Evolutionary conservation across 1,140 invertebrate genomes (phyloP).

Genomic region (Heliconius hewitsoni): DNA sequence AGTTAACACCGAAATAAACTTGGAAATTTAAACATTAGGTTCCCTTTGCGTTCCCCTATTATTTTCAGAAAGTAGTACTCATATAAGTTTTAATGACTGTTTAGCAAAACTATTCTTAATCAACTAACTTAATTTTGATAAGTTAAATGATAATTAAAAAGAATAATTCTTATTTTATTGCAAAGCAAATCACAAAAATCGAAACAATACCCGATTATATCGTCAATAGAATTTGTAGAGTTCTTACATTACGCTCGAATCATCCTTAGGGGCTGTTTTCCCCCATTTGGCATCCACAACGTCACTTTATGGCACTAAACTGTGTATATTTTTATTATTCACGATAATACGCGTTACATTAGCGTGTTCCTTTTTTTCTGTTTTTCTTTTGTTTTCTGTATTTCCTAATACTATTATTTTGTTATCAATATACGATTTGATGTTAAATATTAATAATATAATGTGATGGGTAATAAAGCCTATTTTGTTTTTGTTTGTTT

Average conservation of each 20-base stretch:
- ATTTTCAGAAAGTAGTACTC: too few relatives aligned
- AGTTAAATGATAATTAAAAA: too few relatives aligned
- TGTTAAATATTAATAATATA: conserved; percentile 1
- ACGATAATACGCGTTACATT: conserved; percentile 71
- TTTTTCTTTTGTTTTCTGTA: conserved; percentile 24
- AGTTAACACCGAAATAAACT: too few relatives aligned
- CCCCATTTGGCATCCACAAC: conserved; percentile 69
- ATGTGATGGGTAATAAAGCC: not conserved
- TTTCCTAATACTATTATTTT: conserved; percentile 4
- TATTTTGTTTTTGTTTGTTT: not conserved
- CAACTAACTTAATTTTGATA: too few relatives aligned
- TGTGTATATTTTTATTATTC: conserved; percentile 73
- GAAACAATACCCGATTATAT: not conserved
- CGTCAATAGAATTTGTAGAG: conserved; percentile 44
- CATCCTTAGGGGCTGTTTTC: conserved; percentile 56
- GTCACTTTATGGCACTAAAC: conserved; percentile 72
- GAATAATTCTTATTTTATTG: too few relatives aligned
- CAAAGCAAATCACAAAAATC: not conserved
- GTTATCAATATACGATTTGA: not conserved
- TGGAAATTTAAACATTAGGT: too few relatives aligned
- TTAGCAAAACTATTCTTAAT: too few relatives aligned
- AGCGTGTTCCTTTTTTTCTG: conserved; percentile 58
- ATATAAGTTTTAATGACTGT: too few relatives aligned
- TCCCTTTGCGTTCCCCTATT: too few relatives aligned
- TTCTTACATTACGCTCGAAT: conserved; percentile 42